Percentiles rank a stretch among this genome's conserved stretches.
Conservation (phyloP, 2,888 invertebrate species). For the Willowsia nigromaculata region DNA sequence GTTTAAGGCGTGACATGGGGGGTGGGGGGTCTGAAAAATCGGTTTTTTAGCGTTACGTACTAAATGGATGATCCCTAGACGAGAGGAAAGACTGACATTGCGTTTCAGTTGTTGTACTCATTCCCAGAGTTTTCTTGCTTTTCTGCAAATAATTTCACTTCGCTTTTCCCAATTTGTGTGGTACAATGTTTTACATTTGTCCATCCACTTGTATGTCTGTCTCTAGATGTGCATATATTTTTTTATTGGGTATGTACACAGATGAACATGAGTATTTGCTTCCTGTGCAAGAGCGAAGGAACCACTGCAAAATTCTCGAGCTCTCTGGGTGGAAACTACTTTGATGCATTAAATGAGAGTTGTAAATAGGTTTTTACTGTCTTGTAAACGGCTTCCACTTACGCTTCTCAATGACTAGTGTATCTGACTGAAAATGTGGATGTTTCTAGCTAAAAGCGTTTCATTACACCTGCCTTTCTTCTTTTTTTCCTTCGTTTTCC, state of each 20-base stretch:
- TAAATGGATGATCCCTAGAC: too few species aligned
- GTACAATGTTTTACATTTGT: neutral
- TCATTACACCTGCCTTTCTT: neutral
- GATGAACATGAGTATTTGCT: constrained; percentile 7
- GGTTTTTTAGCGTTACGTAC: too few species aligned
- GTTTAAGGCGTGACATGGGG: too few species aligned
- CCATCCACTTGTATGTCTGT: constrained; percentile 1
- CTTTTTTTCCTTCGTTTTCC: neutral
- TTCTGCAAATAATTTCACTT: constrained; percentile 22
- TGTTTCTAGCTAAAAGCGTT: neutral
- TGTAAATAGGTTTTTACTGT: constrained; percentile 67
- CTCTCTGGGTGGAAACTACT: constrained; percentile 47
- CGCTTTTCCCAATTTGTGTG: constrained; percentile 26
- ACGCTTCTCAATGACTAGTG: constrained; percentile 52
- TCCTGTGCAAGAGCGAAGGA: neutral
- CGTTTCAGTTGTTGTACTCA: neutral
- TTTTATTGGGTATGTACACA: neutral
- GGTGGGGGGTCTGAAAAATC: too few species aligned
- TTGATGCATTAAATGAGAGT: constrained; percentile 48
- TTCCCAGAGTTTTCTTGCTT: neutral
- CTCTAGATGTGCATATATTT: neutral
- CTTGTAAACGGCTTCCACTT: constrained; percentile 60
- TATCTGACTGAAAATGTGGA: constrained; percentile 53
- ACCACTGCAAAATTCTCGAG: neutral
- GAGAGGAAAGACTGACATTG: neutral